Base-by-base conservation (phyloP, 2,797 vertebrate species). In the Atherinosoma microstoma region DNA sequence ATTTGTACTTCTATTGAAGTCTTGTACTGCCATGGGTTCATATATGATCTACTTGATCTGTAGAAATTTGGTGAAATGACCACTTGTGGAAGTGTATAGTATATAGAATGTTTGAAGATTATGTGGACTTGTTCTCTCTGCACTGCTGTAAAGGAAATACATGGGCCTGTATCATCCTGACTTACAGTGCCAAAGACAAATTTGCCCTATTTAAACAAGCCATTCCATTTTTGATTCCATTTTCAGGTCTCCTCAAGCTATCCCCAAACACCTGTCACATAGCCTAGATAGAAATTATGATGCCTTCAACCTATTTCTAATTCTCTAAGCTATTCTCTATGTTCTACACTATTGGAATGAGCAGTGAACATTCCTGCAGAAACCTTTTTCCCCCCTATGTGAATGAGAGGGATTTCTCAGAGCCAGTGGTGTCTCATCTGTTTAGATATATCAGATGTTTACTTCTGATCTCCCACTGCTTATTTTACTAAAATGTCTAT, bases 161-260 rank as follows among this genome's bases (percentile, higher is more conserved):
- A 36, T 63, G 60, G 70, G 64, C 62, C 42, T 58, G 13, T 24
- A 30, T 62, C 71, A 57, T 75, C 24, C 20, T 36, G 3, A 71
- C 49, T 73, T 56, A 36, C 36, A 40, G 47, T 51, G 47, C n/a
- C 47, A 62, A 64, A 56, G 68, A 54, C 75, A 74, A 42, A 54
- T 67, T 35, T 85, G 85, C 30, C 79, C 75, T 79, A 86, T 78
- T 86, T 85, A 84, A 86, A 60, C 54, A n/a, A 77, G 72, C 81
- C 57, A 24, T 75, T 85, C 70, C 70, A 69, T 77, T 79, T 83
- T 72, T 76, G 65, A 75, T 76, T 75, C 64, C 51, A 67, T 70
- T 73, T 73, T 73, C 83, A 80, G 78, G 75, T 75, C 83, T 68
- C 83, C 85, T 86, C 78, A 69, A 78, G 71, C 85, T 78, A 67